Percentiles rank a stretch among this genome's conserved stretches.
These are phyloP conservation scores for Sycophaga agraensis DNA, from an alignment of 1,140 invertebrate genomes.

Conservation along the genomic window DNA sequence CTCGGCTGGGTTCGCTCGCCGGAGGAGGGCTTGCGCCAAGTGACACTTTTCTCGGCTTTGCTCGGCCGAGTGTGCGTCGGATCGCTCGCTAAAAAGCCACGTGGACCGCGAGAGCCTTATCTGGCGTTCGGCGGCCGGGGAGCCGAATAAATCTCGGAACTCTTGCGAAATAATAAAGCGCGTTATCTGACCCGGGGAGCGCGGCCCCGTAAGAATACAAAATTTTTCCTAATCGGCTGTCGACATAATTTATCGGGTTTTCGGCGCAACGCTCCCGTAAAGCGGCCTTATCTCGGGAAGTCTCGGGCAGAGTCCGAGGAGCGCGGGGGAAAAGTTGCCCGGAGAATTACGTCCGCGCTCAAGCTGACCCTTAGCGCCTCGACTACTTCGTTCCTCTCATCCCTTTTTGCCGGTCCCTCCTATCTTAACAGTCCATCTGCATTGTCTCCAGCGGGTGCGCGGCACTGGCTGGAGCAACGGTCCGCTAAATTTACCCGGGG, in stretches of 20 bases:
- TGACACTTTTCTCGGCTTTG: neutral
- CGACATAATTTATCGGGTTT: slow-evolving; percentile 24
- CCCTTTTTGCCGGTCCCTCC: slow-evolving; percentile 21
- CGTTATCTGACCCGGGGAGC: neutral
- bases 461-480: neutral
- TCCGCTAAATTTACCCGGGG: slow-evolving; percentile 39
- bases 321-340: slow-evolving; percentile 32
- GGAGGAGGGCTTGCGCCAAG: no score
- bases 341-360: slow-evolving; percentile 41
- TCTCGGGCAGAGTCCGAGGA: slow-evolving; percentile 3
- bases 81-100: neutral
- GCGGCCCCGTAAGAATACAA: slow-evolving; percentile 3
- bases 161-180: neutral
- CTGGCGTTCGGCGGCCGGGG: neutral
- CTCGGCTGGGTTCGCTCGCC: no score
- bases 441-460: slow-evolving; percentile 37
- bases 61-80: no score
- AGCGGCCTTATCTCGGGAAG: slow-evolving; percentile 44
- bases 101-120: no score
- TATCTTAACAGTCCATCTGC: slow-evolving; percentile 56
- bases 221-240: slow-evolving; percentile 25
- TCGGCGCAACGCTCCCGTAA: slow-evolving; percentile 25
- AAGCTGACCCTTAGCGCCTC: slow-evolving; percentile 41
- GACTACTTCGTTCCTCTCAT: slow-evolving; percentile 5
- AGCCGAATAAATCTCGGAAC: neutral